Conservation (phyloP, 2,797 vertebrate genomes). For the Channallabes apus region DNA sequence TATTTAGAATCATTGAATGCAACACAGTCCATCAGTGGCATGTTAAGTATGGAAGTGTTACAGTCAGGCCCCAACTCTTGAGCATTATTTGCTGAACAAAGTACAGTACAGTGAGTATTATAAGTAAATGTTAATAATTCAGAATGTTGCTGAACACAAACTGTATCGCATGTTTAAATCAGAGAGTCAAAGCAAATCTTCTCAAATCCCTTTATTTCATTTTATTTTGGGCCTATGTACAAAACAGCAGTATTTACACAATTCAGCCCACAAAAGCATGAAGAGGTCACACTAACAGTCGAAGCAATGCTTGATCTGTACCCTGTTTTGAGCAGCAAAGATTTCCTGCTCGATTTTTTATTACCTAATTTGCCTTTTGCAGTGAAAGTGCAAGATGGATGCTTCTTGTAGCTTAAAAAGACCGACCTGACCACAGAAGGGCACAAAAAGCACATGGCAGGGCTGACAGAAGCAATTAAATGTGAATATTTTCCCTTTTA, state of each 20-base stretch:
- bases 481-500: not conserved
- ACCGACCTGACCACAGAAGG: conserved; percentile 37
- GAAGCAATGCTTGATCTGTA: conserved; percentile 41
- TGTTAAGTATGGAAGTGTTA: not conserved
- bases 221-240: conserved; percentile 47
- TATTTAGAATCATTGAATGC: not conserved
- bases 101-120: not conserved
- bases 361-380: conserved; percentile 29
- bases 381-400: conserved; percentile 40
- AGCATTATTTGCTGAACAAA: not conserved
- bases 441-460: conserved; percentile 27
- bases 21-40: not conserved
- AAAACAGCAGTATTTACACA: conserved; percentile 57
- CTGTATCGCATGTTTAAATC: not conserved
- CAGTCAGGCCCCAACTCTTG: not conserved
- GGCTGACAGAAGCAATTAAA: not conserved
- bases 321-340: conserved; percentile 47
- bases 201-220: conserved; percentile 50
- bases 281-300: conserved; percentile 40
- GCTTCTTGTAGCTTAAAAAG: conserved; percentile 27
- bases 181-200: conserved; percentile 30
- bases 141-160: not conserved
- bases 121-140: not conserved
- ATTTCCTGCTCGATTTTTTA: conserved; percentile 30
- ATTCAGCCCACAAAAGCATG: conserved; percentile 46